Evolutionary conservation across 2,113 vertebrate species (phyloP).

Genomic region (Cariama cristata): DNA sequence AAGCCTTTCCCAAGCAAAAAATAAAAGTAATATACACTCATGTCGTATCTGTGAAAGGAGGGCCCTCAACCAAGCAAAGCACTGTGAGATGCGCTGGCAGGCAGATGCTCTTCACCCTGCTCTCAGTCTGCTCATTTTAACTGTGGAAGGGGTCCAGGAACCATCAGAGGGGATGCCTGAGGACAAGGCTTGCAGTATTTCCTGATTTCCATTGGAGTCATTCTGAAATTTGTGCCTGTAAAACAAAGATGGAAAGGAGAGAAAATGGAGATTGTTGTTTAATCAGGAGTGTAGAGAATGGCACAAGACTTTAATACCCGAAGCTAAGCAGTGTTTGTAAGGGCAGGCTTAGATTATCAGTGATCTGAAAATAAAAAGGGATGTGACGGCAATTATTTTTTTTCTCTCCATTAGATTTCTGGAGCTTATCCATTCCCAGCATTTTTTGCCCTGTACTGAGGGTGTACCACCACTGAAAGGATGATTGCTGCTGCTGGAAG

Average conservation of each 20-base stretch:
- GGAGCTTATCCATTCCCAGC: neutral
- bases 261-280: neutral
- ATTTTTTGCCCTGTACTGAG: neutral
- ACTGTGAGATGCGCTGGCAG: neutral
- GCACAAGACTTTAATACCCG: neutral
- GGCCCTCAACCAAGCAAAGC: neutral
- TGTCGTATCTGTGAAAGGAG: neutral
- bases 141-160: constrained; percentile 33
- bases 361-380: neutral
- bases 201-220: rapidly evolving
- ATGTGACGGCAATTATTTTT: neutral
- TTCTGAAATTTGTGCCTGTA: neutral
- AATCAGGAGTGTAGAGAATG: neutral
- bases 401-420: neutral
- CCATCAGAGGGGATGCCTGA: rapidly evolving
- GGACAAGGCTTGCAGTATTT: constrained; percentile 2
- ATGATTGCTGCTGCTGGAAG: neutral
- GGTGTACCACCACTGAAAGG: neutral
- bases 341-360: neutral
- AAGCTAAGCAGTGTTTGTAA: neutral
- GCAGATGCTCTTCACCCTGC: neutral
- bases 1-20: neutral
- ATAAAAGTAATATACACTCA: neutral
- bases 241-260: neutral
- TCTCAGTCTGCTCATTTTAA: constrained; percentile 25